Percentiles rank a stretch among this genome's conserved stretches.
These are phyloP conservation scores for Mactromeris polynyma DNA, from an alignment of 2,888 invertebrate species.

Conservation along the genomic window DNA sequence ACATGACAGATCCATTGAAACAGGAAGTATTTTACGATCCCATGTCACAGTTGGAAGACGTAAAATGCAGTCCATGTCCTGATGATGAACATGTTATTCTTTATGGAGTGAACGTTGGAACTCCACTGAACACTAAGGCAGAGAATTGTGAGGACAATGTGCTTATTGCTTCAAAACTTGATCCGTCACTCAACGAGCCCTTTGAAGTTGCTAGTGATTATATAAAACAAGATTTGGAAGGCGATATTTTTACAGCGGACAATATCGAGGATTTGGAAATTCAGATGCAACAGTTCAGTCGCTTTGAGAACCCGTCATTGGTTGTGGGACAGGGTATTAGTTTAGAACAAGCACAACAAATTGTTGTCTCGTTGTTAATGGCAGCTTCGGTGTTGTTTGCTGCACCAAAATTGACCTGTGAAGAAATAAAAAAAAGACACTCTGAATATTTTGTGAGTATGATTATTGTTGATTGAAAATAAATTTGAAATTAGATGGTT, in stretches of 20 bases:
- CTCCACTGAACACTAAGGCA: neutral
- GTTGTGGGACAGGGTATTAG: constrained; percentile 11
- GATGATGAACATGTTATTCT: neutral
- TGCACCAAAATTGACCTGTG: constrained; percentile 35
- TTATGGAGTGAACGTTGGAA: neutral
- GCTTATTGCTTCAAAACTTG: neutral
- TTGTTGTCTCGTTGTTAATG: constrained; percentile 12
- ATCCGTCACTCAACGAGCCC: neutral
- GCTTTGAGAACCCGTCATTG: constrained; percentile 21
- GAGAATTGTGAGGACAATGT: constrained; percentile 11
- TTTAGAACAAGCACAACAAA: constrained; percentile 4
- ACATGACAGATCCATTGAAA: neutral
- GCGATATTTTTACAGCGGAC: neutral
- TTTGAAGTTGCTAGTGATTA: constrained; percentile 2
- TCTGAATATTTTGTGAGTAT: constrained; percentile 52
- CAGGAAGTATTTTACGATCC: neutral
- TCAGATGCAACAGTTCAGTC: constrained; percentile 3
- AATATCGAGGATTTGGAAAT: constrained; percentile 18
- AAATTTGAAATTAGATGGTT: too few species aligned
- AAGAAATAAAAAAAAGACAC: constrained; percentile 53
- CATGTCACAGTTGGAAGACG: neutral
- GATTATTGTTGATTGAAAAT: neutral
- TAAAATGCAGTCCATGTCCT: neutral
- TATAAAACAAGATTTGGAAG: neutral
- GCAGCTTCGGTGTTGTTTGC: constrained; percentile 7